A percentile compares a stretch with the other conserved stretches of the same genome.
phyloP scores from a whole-genome alignment of 2,113 vertebrate species.

The Aleadryas rufinucha region DNA sequence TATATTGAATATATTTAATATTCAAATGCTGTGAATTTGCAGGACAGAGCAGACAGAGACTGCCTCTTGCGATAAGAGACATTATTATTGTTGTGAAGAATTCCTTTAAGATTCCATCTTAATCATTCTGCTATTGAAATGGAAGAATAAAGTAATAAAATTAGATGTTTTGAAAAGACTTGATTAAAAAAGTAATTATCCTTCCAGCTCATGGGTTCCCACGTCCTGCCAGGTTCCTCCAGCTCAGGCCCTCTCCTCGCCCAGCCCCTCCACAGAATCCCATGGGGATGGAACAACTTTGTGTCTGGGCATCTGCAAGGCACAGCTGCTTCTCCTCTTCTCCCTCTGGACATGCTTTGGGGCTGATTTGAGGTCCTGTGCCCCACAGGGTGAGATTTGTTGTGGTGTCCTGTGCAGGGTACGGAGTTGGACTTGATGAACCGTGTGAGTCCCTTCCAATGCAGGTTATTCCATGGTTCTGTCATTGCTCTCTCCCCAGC shows the following conservation, averaged over 20 bases:
- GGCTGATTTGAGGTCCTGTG: background rate
- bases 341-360: background rate
- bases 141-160: slow-evolving; percentile 67
- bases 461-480: background rate
- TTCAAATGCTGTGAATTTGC: slow-evolving; percentile 61
- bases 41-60: slow-evolving; percentile 45
- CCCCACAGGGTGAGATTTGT: background rate
- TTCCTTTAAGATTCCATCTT: slow-evolving; percentile 68
- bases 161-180: slow-evolving; percentile 61
- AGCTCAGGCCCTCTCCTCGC: background rate
- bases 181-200: slow-evolving; percentile 72
- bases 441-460: background rate
- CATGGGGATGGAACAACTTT: background rate
- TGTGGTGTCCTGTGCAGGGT: background rate
- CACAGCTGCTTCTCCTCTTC: background rate
- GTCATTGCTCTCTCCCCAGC: background rate
- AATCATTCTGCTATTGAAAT: slow-evolving; percentile 67
- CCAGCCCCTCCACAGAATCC: rapidly evolving
- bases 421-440: rapidly evolving
- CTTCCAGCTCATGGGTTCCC: background rate
- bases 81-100: slow-evolving; percentile 55
- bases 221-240: background rate
- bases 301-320: background rate
- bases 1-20: slow-evolving; percentile 56
- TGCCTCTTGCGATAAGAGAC: slow-evolving; percentile 58